A percentile compares a stretch with the other conserved stretches of the same genome.
These are phyloP conservation scores for human DNA, from an alignment of 2,113 vertebrate species.

Conservation along the genomic window DNA sequence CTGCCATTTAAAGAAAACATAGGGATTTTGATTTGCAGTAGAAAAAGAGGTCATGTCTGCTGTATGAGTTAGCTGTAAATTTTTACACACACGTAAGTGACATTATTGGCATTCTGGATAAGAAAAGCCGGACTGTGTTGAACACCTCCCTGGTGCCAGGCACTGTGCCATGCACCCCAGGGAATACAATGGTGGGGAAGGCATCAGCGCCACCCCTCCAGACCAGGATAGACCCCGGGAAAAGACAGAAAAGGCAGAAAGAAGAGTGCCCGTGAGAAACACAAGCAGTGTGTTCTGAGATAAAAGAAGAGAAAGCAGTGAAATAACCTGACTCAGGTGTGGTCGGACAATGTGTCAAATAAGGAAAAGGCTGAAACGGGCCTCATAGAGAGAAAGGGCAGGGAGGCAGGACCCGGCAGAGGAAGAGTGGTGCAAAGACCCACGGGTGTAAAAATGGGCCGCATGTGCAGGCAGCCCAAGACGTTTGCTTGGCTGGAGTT, in stretches of 20 bases:
- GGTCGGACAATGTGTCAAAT: not conserved
- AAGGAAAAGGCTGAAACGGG: not conserved
- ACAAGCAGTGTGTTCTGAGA: not conserved
- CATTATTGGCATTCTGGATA: not conserved
- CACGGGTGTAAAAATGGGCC: not conserved
- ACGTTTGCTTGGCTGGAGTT: not conserved
- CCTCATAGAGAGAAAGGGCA: not conserved
- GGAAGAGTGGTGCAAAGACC: not conserved
- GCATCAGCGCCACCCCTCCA: not conserved
- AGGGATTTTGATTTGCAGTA: not conserved
- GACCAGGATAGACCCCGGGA: not conserved
- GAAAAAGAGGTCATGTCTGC: not conserved
- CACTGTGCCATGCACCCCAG: too few species aligned
- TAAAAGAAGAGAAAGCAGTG: not conserved
- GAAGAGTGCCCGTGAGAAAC: not conserved
- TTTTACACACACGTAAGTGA: not conserved
- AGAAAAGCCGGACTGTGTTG: not conserved
- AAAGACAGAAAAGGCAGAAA: not conserved
- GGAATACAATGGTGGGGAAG: not conserved
- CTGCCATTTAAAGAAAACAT: not conserved
- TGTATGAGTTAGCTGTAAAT: not conserved
- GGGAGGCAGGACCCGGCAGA: accelerated
- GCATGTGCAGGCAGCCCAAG: accelerated
- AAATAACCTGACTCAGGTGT: not conserved
- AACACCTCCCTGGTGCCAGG: too few species aligned